Evolutionary conservation across 2,113 vertebrate species (phyloP), one percentile per base, ranked within the genome.

Genomic region (Prunella himalayana): DNA sequence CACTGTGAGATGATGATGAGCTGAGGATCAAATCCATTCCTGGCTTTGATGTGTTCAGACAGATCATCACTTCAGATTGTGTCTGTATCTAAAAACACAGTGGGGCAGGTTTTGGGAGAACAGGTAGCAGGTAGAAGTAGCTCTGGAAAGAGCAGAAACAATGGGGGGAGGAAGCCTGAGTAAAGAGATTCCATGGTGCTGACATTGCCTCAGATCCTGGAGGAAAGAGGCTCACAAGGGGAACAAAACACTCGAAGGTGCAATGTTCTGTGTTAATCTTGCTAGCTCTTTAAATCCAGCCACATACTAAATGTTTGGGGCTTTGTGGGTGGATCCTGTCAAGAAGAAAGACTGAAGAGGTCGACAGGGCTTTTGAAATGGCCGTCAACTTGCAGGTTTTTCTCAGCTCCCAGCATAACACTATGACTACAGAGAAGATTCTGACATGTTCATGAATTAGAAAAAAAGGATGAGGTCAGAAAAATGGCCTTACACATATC

Each of bases 151-250:
- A 49, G 28, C 14, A 57, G 73, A 71, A 82, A 51, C 13, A 0
- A 5, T 6, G 9, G 45, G 28, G 28, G 51, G 33, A 75, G 17
- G 17, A 76, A 82, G 44, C 28, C n/a, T 0, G 0, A 18, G 20
- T 15, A 20, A 82, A 76, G 57, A 65, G 44, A 28, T 22, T 75
- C 21, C 30, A 15, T 20, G 27, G 21, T 50, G 35, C 69, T 89
- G 65, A 63, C 47, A 35, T 57, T 85, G 3, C 18, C 15, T 79
- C 59, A 69, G n/a, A 50, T 76, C 37, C 61, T 28, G 42, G 18
- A 61, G 39, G 51, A 50, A 71, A 53, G 54, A 53, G 59, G 13
- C 16, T 94, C 0, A 0, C 13, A 1, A 1, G 1, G 39, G 44
- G 24, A 76, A 16, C 37, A 79, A 53, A 88, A 47, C 12, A 10